Evolutionary conservation across 2,888 invertebrate genomes (phyloP).

Genomic region (Mesorhabditis sp.): DNA sequence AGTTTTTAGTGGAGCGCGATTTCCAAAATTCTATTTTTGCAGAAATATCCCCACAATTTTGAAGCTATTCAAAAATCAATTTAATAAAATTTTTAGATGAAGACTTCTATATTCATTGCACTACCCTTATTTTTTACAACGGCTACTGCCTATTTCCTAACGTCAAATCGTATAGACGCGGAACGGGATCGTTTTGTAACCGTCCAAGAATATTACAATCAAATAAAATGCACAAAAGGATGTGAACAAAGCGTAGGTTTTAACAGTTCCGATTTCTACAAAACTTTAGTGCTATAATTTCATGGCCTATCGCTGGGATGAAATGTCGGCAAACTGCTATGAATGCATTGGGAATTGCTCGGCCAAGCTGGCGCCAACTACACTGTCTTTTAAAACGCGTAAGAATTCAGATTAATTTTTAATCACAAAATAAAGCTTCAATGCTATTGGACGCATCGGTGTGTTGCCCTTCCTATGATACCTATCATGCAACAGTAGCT

Average conservation of each 20-base stretch:
- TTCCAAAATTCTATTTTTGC: neutral
- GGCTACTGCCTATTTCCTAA: neutral
- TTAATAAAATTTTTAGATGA: neutral
- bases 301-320: constrained; percentile 6
- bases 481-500: neutral
- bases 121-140: neutral
- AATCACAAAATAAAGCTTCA: neutral
- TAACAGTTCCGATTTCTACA: neutral
- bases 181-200: neutral
- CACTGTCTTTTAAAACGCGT: neutral
- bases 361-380: neutral
- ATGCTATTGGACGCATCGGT: neutral
- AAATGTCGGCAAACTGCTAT: constrained; percentile 2
- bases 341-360: constrained; percentile 6
- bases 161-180: neutral
- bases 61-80: too few relatives aligned
- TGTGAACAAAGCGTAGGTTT: constrained; percentile 5
- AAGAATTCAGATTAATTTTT: neutral
- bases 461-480: neutral
- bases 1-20: neutral
- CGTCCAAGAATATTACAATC: constrained; percentile 5
- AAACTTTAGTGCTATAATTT: constrained; percentile 3
- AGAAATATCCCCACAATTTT: too few relatives aligned
- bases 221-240: neutral
- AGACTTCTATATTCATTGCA: too few relatives aligned